Percentiles rank a stretch among this genome's conserved stretches.
These are phyloP conservation scores for Scomber scombrus DNA, from an alignment of 2,113 vertebrate species.

Conservation along the genomic window DNA sequence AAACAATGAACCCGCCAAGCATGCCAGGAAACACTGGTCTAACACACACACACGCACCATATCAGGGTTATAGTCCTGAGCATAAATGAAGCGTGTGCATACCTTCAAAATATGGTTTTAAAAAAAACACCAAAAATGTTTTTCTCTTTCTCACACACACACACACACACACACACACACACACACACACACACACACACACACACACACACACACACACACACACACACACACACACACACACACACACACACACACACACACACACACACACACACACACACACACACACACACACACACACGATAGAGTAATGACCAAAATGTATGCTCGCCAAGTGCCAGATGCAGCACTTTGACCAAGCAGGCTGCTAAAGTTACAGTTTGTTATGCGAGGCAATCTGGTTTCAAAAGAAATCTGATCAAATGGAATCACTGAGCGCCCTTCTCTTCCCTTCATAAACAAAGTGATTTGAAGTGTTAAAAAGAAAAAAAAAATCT, in stretches of 20 bases:
- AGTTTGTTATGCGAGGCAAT: constrained; percentile 45
- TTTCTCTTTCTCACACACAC: constrained; percentile 17
- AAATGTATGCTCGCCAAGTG: constrained; percentile 35
- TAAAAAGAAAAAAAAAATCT: constrained; percentile 11
- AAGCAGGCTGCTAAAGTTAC: constrained; percentile 27
- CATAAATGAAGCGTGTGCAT: constrained; percentile 9
- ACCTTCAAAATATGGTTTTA: neutral
- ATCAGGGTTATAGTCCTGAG: neutral
- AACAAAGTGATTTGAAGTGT: constrained; percentile 15
- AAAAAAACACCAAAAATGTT: neutral
- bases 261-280: neutral
- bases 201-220: constrained; percentile 31
- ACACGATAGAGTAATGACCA: constrained; percentile 44
- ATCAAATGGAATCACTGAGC: constrained; percentile 6
- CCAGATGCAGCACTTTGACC: constrained; percentile 50
- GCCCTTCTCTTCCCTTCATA: constrained; percentile 6
- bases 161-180: constrained; percentile 33
- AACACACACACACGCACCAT: constrained; percentile 20
- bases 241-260: too few relatives aligned
- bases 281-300: constrained; percentile 23
- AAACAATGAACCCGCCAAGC: constrained; percentile 70
- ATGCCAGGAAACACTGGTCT: constrained; percentile 31
- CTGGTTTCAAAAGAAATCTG: constrained; percentile 43
- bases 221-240: constrained; percentile 26
- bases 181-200: constrained; percentile 33